Evolutionary conservation across 2,797 vertebrate genomes (phyloP).

Genomic region (Phataginus tricuspis): DNA sequence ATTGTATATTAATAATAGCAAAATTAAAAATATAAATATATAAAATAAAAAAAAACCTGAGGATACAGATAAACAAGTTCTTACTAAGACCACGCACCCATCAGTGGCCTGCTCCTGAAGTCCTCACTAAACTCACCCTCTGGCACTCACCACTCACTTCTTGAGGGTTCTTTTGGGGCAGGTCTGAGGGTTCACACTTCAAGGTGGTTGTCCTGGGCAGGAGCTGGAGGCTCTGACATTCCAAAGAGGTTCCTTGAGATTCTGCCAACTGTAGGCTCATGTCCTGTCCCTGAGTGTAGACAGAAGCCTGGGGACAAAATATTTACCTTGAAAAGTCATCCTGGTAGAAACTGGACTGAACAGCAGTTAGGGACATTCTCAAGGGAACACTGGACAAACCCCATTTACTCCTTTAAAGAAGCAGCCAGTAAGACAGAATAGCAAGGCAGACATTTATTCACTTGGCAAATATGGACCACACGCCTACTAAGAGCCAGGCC

Average conservation of each 20-base stretch:
- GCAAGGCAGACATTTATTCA: not conserved
- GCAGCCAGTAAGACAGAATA: too few species aligned
- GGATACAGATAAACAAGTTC: not conserved
- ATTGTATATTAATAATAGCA: too few species aligned
- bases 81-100: not conserved
- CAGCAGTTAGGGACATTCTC: not conserved
- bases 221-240: constrained; percentile 1
- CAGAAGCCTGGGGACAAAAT: constrained; percentile 42
- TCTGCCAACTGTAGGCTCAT: not conserved
- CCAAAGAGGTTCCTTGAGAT: constrained; percentile 11
- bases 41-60: not conserved
- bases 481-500: not conserved
- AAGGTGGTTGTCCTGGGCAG: not conserved
- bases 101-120: not conserved
- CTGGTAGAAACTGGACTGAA: not conserved
- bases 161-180: not conserved
- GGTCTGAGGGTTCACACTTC: constrained; percentile 23
- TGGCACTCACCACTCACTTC: constrained; percentile 53
- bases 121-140: not conserved
- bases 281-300: constrained; percentile 28
- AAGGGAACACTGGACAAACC: not conserved
- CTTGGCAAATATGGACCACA: not conserved
- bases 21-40: not conserved
- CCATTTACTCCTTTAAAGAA: not conserved
- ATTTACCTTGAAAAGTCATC: not conserved